Evolutionary conservation across 2,888 invertebrate species (phyloP).

Genomic region (Epinotia bilunana): DNA sequence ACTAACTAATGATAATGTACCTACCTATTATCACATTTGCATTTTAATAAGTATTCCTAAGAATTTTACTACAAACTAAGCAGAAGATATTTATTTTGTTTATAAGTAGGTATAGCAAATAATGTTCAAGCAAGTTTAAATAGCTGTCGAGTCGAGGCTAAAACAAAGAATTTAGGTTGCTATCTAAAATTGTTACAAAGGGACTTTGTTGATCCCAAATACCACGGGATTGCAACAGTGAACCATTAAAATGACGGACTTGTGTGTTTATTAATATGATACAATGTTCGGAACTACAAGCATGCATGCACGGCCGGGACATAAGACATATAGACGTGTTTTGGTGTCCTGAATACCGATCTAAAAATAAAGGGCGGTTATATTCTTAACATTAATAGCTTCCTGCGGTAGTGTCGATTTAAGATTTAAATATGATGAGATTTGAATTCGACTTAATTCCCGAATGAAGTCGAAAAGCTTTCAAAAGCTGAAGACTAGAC

Average conservation of each 20-base stretch:
- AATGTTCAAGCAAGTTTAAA: not conserved
- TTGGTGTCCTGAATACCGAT: constrained; percentile 62
- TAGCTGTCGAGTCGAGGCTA: not conserved
- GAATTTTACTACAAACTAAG: not conserved
- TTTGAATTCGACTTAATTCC: not conserved
- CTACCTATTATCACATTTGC: constrained; percentile 2
- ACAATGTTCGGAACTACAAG: constrained; percentile 27
- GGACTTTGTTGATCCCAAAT: constrained; percentile 6
- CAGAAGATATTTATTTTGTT: not conserved
- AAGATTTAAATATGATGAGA: not conserved
- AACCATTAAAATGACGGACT: constrained; percentile 21
- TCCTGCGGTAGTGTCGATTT: not conserved
- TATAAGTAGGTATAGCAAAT: not conserved
- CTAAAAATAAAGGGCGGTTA: constrained; percentile 52
- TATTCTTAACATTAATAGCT: constrained; percentile 23
- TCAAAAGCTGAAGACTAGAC: too few species aligned
- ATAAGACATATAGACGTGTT: constrained; percentile 53
- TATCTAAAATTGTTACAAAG: constrained; percentile 20
- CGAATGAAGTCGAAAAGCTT: not conserved
- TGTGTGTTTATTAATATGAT: constrained; percentile 33
- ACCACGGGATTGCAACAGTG: constrained; percentile 24
- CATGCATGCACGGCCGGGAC: constrained; percentile 47
- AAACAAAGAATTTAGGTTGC: not conserved
- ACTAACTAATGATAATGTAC: not conserved
- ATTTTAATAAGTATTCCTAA: too few species aligned